phyloP scores from a whole-genome alignment of 2,113 vertebrate species.

The Spilogale gracilis region DNA sequence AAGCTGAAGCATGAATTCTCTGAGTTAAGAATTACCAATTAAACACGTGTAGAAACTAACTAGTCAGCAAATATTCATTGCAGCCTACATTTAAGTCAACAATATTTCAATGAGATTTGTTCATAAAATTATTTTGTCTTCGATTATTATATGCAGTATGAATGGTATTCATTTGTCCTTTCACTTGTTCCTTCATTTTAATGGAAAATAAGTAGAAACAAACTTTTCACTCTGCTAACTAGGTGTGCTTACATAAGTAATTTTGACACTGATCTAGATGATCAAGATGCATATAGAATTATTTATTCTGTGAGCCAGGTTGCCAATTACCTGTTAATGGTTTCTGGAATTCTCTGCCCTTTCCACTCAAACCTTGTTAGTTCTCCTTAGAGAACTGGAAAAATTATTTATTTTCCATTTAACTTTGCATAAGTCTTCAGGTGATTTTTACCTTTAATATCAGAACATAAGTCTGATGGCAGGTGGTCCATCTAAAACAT shows the following conservation, averaged over 20 bases:
- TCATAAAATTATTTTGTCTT: conserved; percentile 10
- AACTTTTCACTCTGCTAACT: not conserved
- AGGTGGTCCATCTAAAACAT: not conserved
- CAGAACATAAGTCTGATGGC: not conserved
- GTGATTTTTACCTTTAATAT: not conserved
- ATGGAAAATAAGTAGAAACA: not conserved
- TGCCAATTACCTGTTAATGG: not conserved
- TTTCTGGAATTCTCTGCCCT: not conserved
- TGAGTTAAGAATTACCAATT: not conserved
- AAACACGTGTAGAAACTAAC: not conserved
- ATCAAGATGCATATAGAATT: not conserved
- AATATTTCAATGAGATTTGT: not conserved
- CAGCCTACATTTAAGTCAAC: not conserved
- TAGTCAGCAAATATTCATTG: not conserved
- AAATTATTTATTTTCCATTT: not conserved
- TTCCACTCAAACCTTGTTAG: not conserved
- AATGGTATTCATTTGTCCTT: not conserved
- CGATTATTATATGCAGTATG: not conserved
- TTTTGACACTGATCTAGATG: not conserved
- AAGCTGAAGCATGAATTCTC: not conserved
- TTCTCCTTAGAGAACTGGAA: not conserved
- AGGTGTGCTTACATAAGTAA: not conserved
- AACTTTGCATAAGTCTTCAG: not conserved
- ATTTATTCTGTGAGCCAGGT: not conserved
- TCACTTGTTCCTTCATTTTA: not conserved